These are phyloP conservation scores for Standfussiana lucernea DNA, from an alignment of 2,888 invertebrate genomes.

Conservation along the genomic window DNA sequence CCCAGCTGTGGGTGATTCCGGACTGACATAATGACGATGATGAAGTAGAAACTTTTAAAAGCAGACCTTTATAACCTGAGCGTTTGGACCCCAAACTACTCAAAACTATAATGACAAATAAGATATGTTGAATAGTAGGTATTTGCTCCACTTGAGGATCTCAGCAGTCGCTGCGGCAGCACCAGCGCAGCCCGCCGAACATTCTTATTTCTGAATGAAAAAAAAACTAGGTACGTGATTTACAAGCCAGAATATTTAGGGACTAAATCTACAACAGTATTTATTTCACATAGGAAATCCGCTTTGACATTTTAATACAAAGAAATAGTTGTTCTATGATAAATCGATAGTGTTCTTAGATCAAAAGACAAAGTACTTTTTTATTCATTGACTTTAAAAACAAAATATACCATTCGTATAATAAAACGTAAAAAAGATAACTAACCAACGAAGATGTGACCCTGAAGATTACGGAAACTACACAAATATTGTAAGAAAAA, in stretches of 20 bases:
- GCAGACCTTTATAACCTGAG: background rate
- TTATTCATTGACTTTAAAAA: background rate
- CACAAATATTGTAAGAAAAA: constrained; percentile 27
- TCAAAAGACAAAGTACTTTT: constrained; percentile 17
- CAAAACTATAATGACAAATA: background rate
- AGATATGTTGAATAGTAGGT: background rate
- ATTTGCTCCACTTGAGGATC: background rate
- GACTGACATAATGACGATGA: background rate
- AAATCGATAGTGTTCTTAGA: constrained; percentile 7
- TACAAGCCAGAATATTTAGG: background rate
- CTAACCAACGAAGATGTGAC: background rate
- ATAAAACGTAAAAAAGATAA: background rate
- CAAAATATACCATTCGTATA: background rate
- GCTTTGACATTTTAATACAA: constrained; percentile 13
- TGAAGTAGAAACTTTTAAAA: background rate
- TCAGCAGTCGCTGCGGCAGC: background rate
- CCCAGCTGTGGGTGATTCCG: background rate
- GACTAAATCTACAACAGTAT: constrained; percentile 25
- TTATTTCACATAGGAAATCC: constrained; percentile 16
- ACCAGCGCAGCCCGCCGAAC: constrained; percentile 22
- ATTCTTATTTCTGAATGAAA: constrained; percentile 47
- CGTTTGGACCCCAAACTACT: background rate
- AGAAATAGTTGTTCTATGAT: constrained; percentile 1
- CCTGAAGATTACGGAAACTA: constrained; percentile 8
- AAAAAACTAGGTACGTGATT: constrained; percentile 38